Percentiles rank a stretch among this genome's conserved stretches.
Evolutionary conservation across 2,888 invertebrate genomes (phyloP).

Genomic region (Heterodera filipjevi): DNA sequence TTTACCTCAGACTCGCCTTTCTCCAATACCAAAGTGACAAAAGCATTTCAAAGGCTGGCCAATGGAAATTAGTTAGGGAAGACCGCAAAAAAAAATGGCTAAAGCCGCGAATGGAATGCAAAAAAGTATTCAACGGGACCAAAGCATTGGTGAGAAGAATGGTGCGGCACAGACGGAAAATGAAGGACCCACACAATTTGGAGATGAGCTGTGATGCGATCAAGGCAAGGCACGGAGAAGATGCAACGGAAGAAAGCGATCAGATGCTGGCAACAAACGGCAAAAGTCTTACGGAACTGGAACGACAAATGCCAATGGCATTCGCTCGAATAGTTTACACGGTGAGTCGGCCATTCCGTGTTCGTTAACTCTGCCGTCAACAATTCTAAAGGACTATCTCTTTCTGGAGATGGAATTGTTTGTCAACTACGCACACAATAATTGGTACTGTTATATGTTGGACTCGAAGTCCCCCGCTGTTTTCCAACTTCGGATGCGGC

Average conservation of each 20-base stretch:
- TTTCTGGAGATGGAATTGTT: slow-evolving; percentile 30
- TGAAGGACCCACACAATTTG: slow-evolving; percentile 29
- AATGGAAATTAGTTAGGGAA: not conserved
- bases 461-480: slow-evolving; percentile 23
- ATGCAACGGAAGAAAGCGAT: slow-evolving; percentile 29
- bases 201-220: slow-evolving; percentile 40
- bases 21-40: not conserved
- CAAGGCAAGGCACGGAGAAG: slow-evolving; percentile 25
- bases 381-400: slow-evolving; percentile 28
- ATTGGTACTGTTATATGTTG: slow-evolving; percentile 33
- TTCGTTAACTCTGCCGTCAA: not conserved
- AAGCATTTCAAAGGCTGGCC: not conserved
- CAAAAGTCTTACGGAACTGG: not conserved
- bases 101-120: not conserved
- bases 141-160: not conserved
- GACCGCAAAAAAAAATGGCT: not conserved
- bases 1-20: not conserved
- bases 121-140: not conserved
- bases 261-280: not conserved
- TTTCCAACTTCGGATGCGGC: slow-evolving; percentile 28
- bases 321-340: slow-evolving; percentile 41
- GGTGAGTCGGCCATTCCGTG: slow-evolving; percentile 23
- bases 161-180: not conserved
- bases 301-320: slow-evolving; percentile 41
- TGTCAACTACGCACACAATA: slow-evolving; percentile 30